These are phyloP conservation scores for Andrena trimmerana DNA, from an alignment of 2,888 invertebrate genomes.

Conservation along the genomic window DNA sequence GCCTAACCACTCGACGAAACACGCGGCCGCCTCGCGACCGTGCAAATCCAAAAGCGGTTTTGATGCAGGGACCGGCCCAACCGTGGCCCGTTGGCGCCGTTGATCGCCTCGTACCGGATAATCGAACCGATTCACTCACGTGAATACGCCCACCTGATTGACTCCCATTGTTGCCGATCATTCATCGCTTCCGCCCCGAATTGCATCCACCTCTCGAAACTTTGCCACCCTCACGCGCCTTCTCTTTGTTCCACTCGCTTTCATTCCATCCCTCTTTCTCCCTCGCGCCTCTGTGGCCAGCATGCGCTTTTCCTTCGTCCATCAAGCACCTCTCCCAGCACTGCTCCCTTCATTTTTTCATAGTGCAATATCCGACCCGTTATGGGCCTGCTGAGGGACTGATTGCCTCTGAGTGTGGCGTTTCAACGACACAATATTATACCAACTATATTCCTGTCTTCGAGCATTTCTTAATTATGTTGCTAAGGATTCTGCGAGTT, in stretches of 20 bases:
- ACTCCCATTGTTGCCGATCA: conserved; percentile 83
- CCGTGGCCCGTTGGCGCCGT: conserved; percentile 41
- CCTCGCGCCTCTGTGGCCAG: conserved; percentile 1
- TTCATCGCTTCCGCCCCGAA: conserved; percentile 79
- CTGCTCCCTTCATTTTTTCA: neutral
- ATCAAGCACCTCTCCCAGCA: conserved; percentile 10
- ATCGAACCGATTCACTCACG: conserved; percentile 81
- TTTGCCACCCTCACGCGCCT: conserved; percentile 44
- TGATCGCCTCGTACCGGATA: conserved; percentile 75
- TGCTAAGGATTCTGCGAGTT: conserved; percentile 21
- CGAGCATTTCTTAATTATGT: conserved; percentile 33
- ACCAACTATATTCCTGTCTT: neutral
- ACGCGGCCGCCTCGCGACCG: conserved; percentile 37
- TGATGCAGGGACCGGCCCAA: conserved; percentile 40
- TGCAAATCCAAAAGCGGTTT: conserved; percentile 70
- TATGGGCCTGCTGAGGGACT: no score
- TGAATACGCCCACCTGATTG: conserved; percentile 82
- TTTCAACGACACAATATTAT: neutral
- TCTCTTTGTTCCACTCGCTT: neutral
- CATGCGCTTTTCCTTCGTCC: conserved; percentile 22
- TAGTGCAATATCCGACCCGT: neutral
- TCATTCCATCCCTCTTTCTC: neutral
- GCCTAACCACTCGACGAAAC: conserved; percentile 61
- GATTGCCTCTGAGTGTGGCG: neutral
- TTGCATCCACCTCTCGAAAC: conserved; percentile 71